Evolutionary conservation across 2,797 vertebrate species (phyloP), one percentile per base, ranked within the genome.

Genomic region (Manis crassicaudata): DNA sequence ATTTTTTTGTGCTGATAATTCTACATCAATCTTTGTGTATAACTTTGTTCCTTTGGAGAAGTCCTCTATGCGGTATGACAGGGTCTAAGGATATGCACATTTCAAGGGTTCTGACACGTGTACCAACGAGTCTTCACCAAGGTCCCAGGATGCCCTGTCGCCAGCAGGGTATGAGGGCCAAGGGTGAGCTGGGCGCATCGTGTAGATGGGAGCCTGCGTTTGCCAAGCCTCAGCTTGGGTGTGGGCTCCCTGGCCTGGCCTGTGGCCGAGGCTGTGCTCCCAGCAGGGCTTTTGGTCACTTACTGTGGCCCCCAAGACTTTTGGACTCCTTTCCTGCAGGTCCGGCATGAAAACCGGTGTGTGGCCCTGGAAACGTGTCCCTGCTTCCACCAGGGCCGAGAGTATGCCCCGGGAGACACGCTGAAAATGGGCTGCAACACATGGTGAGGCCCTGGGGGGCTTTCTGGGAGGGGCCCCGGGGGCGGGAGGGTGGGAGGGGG

Each of bases 371-470:
- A 99, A 62, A 98, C 98, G 88, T 99, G 99, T 96, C 99, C 99
- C 0, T 99, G 99, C 98, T 99, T 99, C 98, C 99, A 99, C 98
- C 99, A 99, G 25, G 99, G 99, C 98, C 98, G 96, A 85, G 98
- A 99, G 18, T 99, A 99, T 6, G 90, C 98, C 90, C 98, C 99
- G 0, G 99, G 99, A 92, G 98, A 99, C 88, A 98, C 79, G 0
- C 98, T 99, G 96, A 98, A 97, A 17, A 98, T 99, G 0, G 99
- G 99, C 97, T 99, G 99, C 98, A 99, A 99, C 97, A 99, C 99
- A 40, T 99, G 99, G 99, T 99, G 98, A 99, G 98, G 29, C 2
- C 0, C 86, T 8, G 72, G n/a, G 16, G 1, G 46, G 52, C 29
- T 25, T 6, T 4, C 29, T 2, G 0, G 7, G 56, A 40, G 17